Conservation (phyloP, 2,113 vertebrate species). For the Meles meles region DNA sequence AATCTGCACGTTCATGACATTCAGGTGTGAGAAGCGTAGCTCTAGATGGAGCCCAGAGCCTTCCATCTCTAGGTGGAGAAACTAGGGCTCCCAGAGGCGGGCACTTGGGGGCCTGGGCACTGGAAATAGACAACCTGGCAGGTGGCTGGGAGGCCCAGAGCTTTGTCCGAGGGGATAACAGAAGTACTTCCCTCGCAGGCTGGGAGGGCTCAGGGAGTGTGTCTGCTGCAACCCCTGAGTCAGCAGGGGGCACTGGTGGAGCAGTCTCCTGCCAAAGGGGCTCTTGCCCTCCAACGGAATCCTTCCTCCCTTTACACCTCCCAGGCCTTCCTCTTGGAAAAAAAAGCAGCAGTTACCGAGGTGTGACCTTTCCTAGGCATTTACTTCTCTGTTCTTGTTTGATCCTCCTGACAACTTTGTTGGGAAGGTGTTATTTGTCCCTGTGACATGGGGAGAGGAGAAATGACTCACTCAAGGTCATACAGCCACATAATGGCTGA, state of each 20-base stretch:
- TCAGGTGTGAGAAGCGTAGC: not conserved
- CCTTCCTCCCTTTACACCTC: accelerated
- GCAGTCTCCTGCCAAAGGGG: not conserved
- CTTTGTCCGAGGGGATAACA: not conserved
- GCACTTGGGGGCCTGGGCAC: not conserved
- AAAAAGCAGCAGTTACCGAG: not conserved
- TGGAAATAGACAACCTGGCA: not conserved
- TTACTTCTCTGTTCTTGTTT: not conserved
- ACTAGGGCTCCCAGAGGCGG: not conserved
- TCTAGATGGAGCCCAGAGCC: not conserved
- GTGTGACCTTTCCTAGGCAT: not conserved
- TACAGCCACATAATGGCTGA: not conserved
- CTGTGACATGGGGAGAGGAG: not conserved
- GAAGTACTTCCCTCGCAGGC: not conserved
- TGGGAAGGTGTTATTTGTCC: not conserved
- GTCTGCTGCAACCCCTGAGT: not conserved
- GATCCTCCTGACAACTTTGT: not conserved
- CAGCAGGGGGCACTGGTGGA: not conserved
- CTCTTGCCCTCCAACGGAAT: not conserved
- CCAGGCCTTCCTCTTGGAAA: not conserved
- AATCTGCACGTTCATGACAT: no score
- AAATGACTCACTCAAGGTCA: not conserved
- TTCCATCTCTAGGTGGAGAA: not conserved
- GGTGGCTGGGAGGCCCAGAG: not conserved
- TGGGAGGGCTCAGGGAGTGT: not conserved